Conservation (phyloP, 2,888 invertebrate genomes). For the Aphelenchoides bicaudatus region DNA sequence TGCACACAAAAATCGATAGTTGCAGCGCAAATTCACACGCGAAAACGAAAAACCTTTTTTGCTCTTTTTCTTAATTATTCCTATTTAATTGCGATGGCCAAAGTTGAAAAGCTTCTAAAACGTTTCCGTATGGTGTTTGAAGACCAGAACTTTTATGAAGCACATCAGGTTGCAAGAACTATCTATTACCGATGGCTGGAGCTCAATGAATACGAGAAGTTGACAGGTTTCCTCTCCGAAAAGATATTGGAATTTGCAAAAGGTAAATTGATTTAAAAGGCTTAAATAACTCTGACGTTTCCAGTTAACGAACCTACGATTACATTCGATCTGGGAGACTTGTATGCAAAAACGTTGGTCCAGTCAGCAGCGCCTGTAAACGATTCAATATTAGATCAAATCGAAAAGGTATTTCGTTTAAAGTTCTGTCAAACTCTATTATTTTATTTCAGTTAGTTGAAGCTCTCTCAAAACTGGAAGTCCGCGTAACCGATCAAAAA, state of each 20-base stretch:
- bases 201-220: slow-evolving; percentile 30
- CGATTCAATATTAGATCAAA: slow-evolving; percentile 16
- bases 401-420: slow-evolving; percentile 11
- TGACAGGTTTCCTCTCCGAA: slow-evolving; percentile 35
- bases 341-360: slow-evolving; percentile 27
- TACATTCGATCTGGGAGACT: slow-evolving; percentile 30
- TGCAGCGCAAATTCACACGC: too few species aligned
- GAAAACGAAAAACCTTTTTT: too few species aligned
- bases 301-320: slow-evolving; percentile 28
- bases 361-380: neutral
- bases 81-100: slow-evolving; percentile 14
- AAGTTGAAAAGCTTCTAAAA: slow-evolving; percentile 25
- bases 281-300: slow-evolving; percentile 5
- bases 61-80: too few species aligned
- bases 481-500: too few species aligned
- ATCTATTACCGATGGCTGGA: slow-evolving; percentile 36
- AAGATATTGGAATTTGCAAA: slow-evolving; percentile 28
- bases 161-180: slow-evolving; percentile 50
- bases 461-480: too few species aligned
- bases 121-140: slow-evolving; percentile 31
- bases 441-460: neutral
- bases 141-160: slow-evolving; percentile 47
- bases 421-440: neutral
- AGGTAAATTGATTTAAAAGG: slow-evolving; percentile 19
- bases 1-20: too few species aligned